These are phyloP conservation scores for Laticauda laticaudata DNA, from an alignment of 2,113 vertebrate species.

Conservation along the genomic window DNA sequence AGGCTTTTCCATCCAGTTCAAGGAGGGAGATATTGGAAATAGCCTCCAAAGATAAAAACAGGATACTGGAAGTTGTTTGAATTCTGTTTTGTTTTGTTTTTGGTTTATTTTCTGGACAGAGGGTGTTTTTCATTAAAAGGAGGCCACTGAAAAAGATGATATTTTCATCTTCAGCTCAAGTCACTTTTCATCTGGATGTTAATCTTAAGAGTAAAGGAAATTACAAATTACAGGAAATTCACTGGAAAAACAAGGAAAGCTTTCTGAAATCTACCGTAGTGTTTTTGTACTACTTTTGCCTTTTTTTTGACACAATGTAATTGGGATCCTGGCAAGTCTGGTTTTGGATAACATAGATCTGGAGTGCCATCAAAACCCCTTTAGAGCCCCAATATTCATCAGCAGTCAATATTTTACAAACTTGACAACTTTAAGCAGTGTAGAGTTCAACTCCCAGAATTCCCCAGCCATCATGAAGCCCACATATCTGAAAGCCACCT, in stretches of 20 bases:
- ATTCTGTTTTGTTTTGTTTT: not conserved
- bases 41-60: not conserved
- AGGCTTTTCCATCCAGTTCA: not conserved
- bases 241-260: not conserved
- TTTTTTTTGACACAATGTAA: not conserved
- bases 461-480: not conserved
- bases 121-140: not conserved
- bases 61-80: not conserved
- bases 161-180: not conserved
- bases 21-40: not conserved
- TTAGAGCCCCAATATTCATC: not conserved
- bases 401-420: not conserved
- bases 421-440: not conserved
- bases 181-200: not conserved
- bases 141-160: not conserved
- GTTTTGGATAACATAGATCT: not conserved
- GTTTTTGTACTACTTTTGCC: not conserved
- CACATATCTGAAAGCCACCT: not conserved
- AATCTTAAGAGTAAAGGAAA: not conserved
- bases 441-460: not conserved
- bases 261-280: not conserved
- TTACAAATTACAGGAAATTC: not conserved
- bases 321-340: not conserved
- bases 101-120: not conserved
- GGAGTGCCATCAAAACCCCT: not conserved